Percentiles rank a stretch among this genome's conserved stretches.
phyloP scores from a whole-genome alignment of 2,797 vertebrate species.

The Anas bernieri region DNA sequence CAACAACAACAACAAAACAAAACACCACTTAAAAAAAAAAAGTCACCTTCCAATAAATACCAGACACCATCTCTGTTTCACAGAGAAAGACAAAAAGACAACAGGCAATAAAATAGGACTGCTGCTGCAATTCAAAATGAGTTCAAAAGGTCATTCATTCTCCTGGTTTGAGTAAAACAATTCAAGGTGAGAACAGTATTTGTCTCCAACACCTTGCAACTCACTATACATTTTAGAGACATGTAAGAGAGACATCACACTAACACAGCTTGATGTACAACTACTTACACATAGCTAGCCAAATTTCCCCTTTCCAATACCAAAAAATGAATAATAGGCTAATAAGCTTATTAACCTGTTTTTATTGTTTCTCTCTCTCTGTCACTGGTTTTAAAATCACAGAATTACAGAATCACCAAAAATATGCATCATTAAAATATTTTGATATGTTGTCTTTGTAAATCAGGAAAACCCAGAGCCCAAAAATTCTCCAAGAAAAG shows the following conservation, averaged over 20 bases:
- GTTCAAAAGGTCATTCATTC: background rate
- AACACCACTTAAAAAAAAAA: background rate
- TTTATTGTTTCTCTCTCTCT: background rate
- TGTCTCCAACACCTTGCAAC: background rate
- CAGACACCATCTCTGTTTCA: background rate
- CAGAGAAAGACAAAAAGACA: background rate
- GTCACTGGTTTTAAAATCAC: background rate
- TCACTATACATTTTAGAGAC: background rate
- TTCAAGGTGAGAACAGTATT: background rate
- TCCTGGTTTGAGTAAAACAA: background rate
- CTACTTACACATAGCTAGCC: background rate
- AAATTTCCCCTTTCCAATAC: background rate
- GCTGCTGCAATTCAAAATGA: background rate
- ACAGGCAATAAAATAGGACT: background rate
- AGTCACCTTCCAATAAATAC: background rate
- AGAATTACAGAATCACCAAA: no score
- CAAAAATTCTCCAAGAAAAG: background rate
- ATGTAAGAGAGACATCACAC: background rate
- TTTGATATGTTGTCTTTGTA: background rate
- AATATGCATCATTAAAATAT: background rate
- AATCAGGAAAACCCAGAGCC: background rate
- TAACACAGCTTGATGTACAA: background rate
- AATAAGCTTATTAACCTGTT: background rate
- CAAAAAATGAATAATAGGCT: background rate
- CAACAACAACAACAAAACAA: background rate